Evolutionary conservation across 1,140 invertebrate genomes (phyloP).

Genomic region (Mercenaria mercenaria): DNA sequence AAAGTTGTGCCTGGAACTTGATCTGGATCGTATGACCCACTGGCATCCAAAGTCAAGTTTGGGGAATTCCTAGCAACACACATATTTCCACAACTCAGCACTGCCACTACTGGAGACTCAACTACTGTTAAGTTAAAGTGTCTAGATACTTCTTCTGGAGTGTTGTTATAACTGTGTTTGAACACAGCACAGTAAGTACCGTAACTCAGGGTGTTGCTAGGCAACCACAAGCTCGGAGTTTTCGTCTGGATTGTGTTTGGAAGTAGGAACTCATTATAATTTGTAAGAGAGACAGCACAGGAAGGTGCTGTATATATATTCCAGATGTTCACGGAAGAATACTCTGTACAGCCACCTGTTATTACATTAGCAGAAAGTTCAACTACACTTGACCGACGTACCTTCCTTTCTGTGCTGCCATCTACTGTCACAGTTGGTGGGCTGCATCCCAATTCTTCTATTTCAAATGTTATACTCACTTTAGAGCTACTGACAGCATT

Average conservation of each 20-base stretch:
- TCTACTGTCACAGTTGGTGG: slow-evolving; percentile 67
- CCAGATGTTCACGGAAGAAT: slow-evolving; percentile 75
- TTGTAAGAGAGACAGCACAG: slow-evolving; percentile 44
- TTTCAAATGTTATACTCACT: slow-evolving; percentile 62
- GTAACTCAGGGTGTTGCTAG: slow-evolving; percentile 43
- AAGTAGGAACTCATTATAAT: slow-evolving; percentile 41
- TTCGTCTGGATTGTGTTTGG: slow-evolving; percentile 41
- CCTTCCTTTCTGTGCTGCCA: slow-evolving; percentile 53
- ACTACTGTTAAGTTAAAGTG: slow-evolving; percentile 72
- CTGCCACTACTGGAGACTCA: slow-evolving; percentile 70
- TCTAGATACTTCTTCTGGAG: slow-evolving; percentile 68
- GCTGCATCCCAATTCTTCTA: slow-evolving; percentile 73
- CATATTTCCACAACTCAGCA: slow-evolving; percentile 74
- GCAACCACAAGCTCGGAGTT: slow-evolving; percentile 58
- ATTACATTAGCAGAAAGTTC: slow-evolving; percentile 75
- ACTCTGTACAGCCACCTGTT: slow-evolving; percentile 70
- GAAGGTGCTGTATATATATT: slow-evolving; percentile 63
- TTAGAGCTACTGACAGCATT: slow-evolving; percentile 70
- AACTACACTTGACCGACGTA: slow-evolving; percentile 65
- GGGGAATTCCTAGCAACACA: slow-evolving; percentile 39
- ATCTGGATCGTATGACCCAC: slow-evolving; percentile 78
- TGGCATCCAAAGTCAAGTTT: slow-evolving; percentile 71
- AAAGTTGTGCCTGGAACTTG: slow-evolving; percentile 49
- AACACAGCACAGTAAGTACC: slow-evolving; percentile 76
- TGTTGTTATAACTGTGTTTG: slow-evolving; percentile 71